phyloP scores from a whole-genome alignment of 2,113 vertebrate species.

The Phrynosoma blainvillii region DNA sequence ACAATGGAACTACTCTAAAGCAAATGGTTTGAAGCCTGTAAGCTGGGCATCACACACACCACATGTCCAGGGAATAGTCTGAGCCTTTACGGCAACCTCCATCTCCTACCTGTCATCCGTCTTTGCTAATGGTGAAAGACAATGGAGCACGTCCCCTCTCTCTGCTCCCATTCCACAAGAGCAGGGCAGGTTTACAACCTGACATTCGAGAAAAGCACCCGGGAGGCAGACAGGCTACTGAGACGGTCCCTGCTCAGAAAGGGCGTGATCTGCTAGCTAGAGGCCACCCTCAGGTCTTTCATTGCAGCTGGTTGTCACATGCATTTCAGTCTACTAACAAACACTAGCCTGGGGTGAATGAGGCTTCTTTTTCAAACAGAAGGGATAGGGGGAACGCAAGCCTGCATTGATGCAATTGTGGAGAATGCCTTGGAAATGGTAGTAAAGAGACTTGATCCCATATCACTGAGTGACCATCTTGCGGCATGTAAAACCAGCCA shows the following conservation, averaged over 20 bases:
- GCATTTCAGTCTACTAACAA: background rate
- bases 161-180: slow-evolving; percentile 10
- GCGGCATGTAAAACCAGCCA: background rate
- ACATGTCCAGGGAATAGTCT: background rate
- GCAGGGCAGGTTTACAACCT: slow-evolving; percentile 55
- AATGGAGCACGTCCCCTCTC: background rate
- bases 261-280: slow-evolving; percentile 33
- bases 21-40: too few species aligned
- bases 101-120: background rate
- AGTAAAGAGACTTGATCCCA: background rate
- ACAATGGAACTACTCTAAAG: background rate
- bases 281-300: slow-evolving; percentile 14
- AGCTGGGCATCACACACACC: too few species aligned
- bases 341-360: background rate
- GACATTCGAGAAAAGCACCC: background rate
- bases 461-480: background rate
- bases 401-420: accelerated
- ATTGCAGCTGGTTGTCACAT: slow-evolving; percentile 58
- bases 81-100: background rate
- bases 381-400: background rate
- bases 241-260: slow-evolving; percentile 28
- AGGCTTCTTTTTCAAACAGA: background rate
- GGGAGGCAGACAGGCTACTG: background rate
- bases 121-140: background rate
- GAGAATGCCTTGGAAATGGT: background rate